Percentiles rank a stretch among this genome's conserved stretches.
These are phyloP conservation scores for Thumatha senex DNA, from an alignment of 2,888 invertebrate genomes.

Conservation along the genomic window DNA sequence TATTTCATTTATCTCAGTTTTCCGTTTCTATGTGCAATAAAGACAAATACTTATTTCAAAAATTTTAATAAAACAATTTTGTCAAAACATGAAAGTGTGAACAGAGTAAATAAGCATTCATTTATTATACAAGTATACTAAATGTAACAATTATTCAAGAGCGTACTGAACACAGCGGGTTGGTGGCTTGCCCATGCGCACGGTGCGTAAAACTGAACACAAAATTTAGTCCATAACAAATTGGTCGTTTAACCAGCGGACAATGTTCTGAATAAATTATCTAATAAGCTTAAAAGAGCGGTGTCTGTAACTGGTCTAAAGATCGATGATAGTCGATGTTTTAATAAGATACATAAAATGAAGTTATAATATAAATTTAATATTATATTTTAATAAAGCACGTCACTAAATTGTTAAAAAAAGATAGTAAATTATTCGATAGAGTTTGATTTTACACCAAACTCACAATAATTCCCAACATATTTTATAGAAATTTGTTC, in stretches of 20 bases:
- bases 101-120: conserved; percentile 15
- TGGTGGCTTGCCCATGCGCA: conserved; percentile 14
- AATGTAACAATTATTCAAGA: conserved; percentile 44
- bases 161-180: conserved; percentile 38
- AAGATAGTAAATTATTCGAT: not conserved
- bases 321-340: conserved; percentile 16
- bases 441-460: too few relatives aligned
- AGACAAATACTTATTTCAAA: too few relatives aligned
- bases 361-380: conserved; percentile 13
- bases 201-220: conserved; percentile 57
- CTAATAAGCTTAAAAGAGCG: conserved; percentile 47
- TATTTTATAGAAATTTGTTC: too few relatives aligned
- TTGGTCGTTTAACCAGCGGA: conserved; percentile 58
- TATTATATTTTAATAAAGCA: conserved; percentile 18
- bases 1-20: too few relatives aligned
- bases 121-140: conserved; percentile 17
- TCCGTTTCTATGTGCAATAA: too few relatives aligned
- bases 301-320: conserved; percentile 27
- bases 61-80: conserved; percentile 6
- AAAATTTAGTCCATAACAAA: conserved; percentile 68
- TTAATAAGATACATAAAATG: conserved; percentile 22
- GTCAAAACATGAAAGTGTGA: conserved; percentile 8
- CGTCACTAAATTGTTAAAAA: conserved; percentile 13
- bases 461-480: too few relatives aligned
- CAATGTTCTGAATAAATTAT: conserved; percentile 66